Evolutionary conservation across 2,888 invertebrate genomes (phyloP).

Genomic region (Chirona hameri): DNA sequence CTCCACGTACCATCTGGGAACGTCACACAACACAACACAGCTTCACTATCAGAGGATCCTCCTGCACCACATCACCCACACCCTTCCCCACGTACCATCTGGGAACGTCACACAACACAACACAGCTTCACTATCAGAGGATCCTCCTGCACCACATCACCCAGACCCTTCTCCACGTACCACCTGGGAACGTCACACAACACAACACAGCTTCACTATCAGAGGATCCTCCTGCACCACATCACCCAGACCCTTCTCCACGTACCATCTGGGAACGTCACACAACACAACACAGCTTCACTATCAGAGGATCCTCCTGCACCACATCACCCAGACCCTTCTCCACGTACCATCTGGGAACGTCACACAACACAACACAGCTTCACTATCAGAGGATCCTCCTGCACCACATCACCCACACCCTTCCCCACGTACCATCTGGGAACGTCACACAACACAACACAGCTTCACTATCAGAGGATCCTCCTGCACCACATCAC

Average conservation of each 20-base stretch:
- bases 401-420: constrained; percentile 48
- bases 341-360: constrained; percentile 56
- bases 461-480: constrained; percentile 66
- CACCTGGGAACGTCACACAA: too few species aligned
- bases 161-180: constrained; percentile 53
- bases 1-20: constrained; percentile 56
- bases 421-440: constrained; percentile 57
- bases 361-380: too few species aligned
- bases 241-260: constrained; percentile 51
- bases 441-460: too few species aligned
- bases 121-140: constrained; percentile 66
- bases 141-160: constrained; percentile 48
- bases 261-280: constrained; percentile 58
- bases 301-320: constrained; percentile 56
- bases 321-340: constrained; percentile 52
- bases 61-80: constrained; percentile 48
- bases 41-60: constrained; percentile 61
- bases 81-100: constrained; percentile 57
- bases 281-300: too few species aligned
- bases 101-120: too few species aligned
- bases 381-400: constrained; percentile 61
- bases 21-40: too few species aligned
- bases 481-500: constrained; percentile 48
- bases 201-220: constrained; percentile 65
- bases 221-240: constrained; percentile 53